A percentile compares a stretch with the other conserved stretches of the same genome.
Conservation (phyloP, 1,140 invertebrate genomes). For the Thaumatotibia leucotreta region DNA sequence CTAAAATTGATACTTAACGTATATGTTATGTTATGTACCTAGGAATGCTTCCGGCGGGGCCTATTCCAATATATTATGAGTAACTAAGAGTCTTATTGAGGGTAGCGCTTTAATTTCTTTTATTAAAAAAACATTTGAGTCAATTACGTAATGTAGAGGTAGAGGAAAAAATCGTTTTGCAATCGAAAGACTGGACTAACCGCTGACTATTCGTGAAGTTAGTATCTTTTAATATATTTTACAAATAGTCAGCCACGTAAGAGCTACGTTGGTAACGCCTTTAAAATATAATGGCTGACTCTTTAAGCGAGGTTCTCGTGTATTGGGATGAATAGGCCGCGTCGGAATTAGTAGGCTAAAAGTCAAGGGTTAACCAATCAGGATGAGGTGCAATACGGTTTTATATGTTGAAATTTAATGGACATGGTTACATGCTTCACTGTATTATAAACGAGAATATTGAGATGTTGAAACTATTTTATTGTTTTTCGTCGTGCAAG, state of each 20-base stretch:
- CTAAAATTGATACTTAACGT: constrained; percentile 34
- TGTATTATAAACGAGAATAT: neutral
- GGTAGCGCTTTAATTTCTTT: neutral
- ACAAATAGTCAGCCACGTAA: too few relatives aligned
- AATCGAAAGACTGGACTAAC: too few relatives aligned
- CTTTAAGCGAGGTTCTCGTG: neutral
- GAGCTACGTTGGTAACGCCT: too few relatives aligned
- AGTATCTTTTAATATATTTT: too few relatives aligned
- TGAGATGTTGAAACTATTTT: neutral
- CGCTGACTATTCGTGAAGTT: too few relatives aligned
- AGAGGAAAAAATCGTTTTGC: too few relatives aligned
- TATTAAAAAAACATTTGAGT: too few relatives aligned
- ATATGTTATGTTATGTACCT: constrained; percentile 35
- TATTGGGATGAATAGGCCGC: neutral
- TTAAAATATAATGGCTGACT: neutral
- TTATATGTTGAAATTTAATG: constrained; percentile 23
- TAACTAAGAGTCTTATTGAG: neutral
- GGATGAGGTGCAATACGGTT: constrained; percentile 47
- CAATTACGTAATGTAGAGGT: too few relatives aligned
- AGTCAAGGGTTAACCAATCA: constrained; percentile 33
- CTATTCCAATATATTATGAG: too few relatives aligned
- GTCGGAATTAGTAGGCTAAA: constrained; percentile 15
- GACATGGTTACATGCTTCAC: constrained; percentile 21
- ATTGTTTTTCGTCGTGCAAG: constrained; percentile 3
- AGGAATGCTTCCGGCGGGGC: constrained; percentile 13